Base-by-base conservation (phyloP, 2,797 vertebrate species). In the Danio kyathit region DNA sequence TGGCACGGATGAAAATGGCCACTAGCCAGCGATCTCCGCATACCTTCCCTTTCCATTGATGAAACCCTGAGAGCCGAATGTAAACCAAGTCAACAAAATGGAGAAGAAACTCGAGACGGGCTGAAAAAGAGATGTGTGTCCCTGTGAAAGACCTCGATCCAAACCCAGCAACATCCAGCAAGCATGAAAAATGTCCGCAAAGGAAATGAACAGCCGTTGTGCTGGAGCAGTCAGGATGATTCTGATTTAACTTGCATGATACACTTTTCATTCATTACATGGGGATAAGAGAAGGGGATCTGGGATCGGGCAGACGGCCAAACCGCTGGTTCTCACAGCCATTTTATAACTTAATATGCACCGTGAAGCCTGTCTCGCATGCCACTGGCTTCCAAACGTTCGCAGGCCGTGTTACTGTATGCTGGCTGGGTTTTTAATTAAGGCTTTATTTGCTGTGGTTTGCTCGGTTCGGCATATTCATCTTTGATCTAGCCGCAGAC, bases 301-400 rank as follows among this genome's bases (percentile, higher is more conserved):
- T 76, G 67, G 81, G 79, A 79, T 65, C 69, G 67, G 72, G 80
- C 74, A 0, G 2, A 11, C 6, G 38, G 82, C 86, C 87, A 88
- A 89, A 83, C 80, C 79, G 10, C 85, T 79, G 80, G 72, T 87
- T 86, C 86, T 88, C 86, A 88, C 81, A 84, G 82, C 51, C 75
- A 65, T 84, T 86, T 87, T 87, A 86, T 84, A 85, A 82, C 85
- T 88, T 85, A 84, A 86, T 86, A 85, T 80, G 81, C 76, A 84
- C 74, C 78, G 71, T 80, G 82, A 84, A 85, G 78, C 77, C 70
- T 80, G 78, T 73, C 66, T 81, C 7, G 54, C 74, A 57, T 78
- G 77, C 80, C 71, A 49, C 48, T 82, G 83, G 67, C 67, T 60
- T 59, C 70, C 60, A 63, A 63, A 71, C 52, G 11, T 66, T 83